Conservation (phyloP, 1,140 invertebrate genomes). For the Heliconius eleuchia region DNA sequence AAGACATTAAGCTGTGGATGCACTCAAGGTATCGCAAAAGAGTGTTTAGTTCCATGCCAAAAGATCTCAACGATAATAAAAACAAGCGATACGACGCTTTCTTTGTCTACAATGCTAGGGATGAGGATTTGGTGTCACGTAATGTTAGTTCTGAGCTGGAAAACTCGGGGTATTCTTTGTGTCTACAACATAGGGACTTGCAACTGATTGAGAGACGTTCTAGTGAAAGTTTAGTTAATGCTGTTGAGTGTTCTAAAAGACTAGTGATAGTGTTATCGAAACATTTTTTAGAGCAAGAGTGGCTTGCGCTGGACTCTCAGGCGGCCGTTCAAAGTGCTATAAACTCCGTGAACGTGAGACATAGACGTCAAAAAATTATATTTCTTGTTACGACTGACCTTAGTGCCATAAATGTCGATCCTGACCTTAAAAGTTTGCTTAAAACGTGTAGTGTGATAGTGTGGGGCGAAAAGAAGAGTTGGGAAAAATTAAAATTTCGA, state of each 20-base stretch:
- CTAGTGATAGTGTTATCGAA: conserved; percentile 89
- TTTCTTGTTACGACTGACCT: conserved; percentile 84
- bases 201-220: conserved; percentile 85
- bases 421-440: conserved; percentile 90
- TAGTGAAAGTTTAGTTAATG: conserved; percentile 88
- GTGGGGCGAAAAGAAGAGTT: conserved; percentile 93
- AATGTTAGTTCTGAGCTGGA: conserved; percentile 91
- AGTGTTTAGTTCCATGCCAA: conserved; percentile 86
- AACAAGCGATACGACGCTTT: conserved; percentile 92
- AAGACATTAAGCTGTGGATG: conserved; percentile 93
- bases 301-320: conserved; percentile 87
- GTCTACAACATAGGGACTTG: conserved; percentile 92
- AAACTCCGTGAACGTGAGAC: conserved; percentile 85
- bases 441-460: conserved; percentile 92
- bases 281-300: conserved; percentile 88
- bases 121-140: conserved; percentile 90
- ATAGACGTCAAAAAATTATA: conserved; percentile 88
- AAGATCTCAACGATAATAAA: conserved; percentile 79
- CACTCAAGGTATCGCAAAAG: conserved; percentile 94
- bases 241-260: conserved; percentile 87
- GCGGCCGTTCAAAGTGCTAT: conserved; percentile 88
- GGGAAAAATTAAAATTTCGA: conserved; percentile 94
- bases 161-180: conserved; percentile 86
- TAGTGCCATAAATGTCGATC: conserved; percentile 87
- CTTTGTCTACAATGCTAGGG: conserved; percentile 92